Conservation (phyloP, 2,113 vertebrate genomes). For the Polypterus bichir region DNA sequence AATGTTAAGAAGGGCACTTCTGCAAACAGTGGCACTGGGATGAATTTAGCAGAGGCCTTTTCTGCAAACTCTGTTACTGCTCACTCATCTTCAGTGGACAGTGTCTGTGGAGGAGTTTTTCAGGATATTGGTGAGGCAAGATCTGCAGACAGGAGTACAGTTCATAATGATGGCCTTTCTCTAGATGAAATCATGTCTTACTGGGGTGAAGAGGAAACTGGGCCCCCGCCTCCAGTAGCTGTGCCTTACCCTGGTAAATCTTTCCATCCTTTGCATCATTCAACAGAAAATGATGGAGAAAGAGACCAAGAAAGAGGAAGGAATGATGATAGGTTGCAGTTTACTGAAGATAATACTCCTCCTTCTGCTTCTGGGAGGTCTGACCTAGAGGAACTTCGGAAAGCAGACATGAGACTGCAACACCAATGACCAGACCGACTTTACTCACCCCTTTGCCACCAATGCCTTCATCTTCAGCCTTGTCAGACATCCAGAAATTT, state of each 20-base stretch:
- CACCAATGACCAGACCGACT: constrained; percentile 36
- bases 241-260: constrained; percentile 21
- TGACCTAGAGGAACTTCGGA: no score
- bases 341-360: no score
- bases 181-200: constrained; percentile 53
- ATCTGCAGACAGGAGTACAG: no score
- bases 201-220: constrained; percentile 48
- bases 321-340: no score
- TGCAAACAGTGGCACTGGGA: constrained; percentile 36
- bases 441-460: constrained; percentile 53
- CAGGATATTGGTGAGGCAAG: constrained; percentile 25
- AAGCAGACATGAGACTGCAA: no score
- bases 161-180: constrained; percentile 40
- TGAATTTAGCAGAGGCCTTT: no score
- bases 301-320: no score
- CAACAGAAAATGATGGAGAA: no score
- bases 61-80: no score
- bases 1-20: constrained; percentile 67
- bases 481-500: constrained; percentile 62
- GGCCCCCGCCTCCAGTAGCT: constrained; percentile 33
- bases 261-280: no score
- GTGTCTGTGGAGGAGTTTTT: constrained; percentile 33
- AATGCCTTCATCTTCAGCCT: constrained; percentile 54
- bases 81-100: constrained; percentile 23
- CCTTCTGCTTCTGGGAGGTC: no score